Evolutionary conservation across 2,113 vertebrate genomes (phyloP).

Genomic region (Chunga burmeisteri): DNA sequence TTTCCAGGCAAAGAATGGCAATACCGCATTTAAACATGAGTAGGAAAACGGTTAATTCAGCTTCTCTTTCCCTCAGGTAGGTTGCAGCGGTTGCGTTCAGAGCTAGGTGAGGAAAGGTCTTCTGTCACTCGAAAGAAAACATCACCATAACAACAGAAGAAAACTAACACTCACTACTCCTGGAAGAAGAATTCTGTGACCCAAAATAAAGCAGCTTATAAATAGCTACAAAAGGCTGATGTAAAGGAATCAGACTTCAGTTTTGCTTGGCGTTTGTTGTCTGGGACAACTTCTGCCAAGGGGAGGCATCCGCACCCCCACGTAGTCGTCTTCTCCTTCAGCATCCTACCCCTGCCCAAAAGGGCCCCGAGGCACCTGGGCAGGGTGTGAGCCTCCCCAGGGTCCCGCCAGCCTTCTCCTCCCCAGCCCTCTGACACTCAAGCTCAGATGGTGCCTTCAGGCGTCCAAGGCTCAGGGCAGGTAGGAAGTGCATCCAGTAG

Average conservation of each 20-base stretch:
- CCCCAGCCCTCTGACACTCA: neutral
- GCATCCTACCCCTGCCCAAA: neutral
- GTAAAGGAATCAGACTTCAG: neutral
- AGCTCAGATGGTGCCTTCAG: neutral
- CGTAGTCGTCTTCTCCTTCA: neutral
- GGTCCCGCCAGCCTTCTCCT: neutral
- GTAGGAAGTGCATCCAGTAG: neutral
- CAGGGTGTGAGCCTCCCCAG: neutral
- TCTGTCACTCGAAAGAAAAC: slow-evolving; percentile 10
- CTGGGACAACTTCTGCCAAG: neutral
- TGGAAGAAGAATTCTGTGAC: slow-evolving; percentile 14
- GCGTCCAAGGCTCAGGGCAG: neutral
- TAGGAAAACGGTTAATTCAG: neutral
- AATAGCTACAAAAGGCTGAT: slow-evolving; percentile 34
- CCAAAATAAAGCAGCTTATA: slow-evolving; percentile 39
- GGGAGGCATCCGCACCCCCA: neutral
- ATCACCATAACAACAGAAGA: slow-evolving; percentile 11
- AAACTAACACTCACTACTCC: neutral
- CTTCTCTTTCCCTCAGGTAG: neutral
- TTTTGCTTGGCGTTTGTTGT: neutral
- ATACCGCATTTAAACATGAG: neutral
- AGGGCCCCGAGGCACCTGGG: rapidly evolving
- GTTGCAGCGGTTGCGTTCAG: neutral
- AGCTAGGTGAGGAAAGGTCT: slow-evolving; percentile 20
- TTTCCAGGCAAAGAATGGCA: neutral